Conservation (phyloP, 2,888 invertebrate genomes). For the Phortica okadai region DNA sequence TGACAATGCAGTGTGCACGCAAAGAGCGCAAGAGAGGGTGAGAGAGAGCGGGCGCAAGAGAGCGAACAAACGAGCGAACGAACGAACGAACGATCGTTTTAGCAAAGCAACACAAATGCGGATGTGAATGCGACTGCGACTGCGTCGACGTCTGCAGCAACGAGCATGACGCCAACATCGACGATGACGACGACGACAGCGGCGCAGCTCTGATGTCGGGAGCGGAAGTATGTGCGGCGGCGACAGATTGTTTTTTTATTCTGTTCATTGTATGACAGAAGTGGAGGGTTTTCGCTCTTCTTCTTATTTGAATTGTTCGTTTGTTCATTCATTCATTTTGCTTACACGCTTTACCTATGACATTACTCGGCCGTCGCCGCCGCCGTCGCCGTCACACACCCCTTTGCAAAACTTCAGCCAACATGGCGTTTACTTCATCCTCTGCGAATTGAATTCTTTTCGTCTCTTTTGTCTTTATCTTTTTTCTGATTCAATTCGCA, state of each 20-base stretch:
- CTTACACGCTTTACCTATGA: not conserved
- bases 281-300: slow-evolving; percentile 18
- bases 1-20: too few relatives aligned
- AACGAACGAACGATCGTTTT: too few relatives aligned
- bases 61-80: not conserved
- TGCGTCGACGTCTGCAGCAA: not conserved
- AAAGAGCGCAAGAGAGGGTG: too few relatives aligned
- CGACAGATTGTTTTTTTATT: slow-evolving; percentile 36
- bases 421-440: not conserved
- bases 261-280: slow-evolving; percentile 41
- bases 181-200: slow-evolving; percentile 12
- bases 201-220: slow-evolving; percentile 23
- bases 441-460: not conserved
- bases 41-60: not conserved
- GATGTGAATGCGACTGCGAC: slow-evolving; percentile 38
- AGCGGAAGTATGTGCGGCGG: not conserved
- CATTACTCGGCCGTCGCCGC: not conserved
- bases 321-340: not conserved
- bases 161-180: not conserved
- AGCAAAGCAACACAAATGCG: slow-evolving; percentile 40
- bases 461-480: not conserved
- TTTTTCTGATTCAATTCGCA: not conserved
- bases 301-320: not conserved
- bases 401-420: not conserved
- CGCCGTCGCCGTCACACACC: not conserved